Evolutionary conservation across 2,797 vertebrate species (phyloP), one percentile per base, ranked within the genome.

Genomic region (Hydrophis major): DNA sequence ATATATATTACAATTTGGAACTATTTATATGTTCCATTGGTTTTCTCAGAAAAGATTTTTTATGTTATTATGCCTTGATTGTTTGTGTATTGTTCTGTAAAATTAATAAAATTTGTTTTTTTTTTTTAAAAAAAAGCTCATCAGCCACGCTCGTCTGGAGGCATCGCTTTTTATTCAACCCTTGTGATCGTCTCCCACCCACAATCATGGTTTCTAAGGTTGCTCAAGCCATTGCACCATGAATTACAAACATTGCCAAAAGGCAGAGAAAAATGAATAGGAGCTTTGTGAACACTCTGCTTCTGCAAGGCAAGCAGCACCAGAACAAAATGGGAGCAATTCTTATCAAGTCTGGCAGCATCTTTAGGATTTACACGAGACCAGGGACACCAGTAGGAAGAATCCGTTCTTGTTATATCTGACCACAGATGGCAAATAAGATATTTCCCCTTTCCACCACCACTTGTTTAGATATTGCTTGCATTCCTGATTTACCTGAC

Each of bases 401-500:
- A 25, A 89, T 13, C 28, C 22, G 55, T 18, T 18, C 7, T 5
- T 18, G 20, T 53, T 10, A 69, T 6, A 2, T 1, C 2, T 5
- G 53, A 74, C 14, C 56, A 42, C 12, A 37, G 4, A 78, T 4
- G 50, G 32, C 56, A 53, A 42, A 47, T 7, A 56, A 56, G 25
- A 4, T 28, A 14, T 42, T 83, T 47, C 37, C 74, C 10, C 4
- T 8, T 47, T 47, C 20, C 20, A 25, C 20, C 74, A 42, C 20
- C 37, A 83, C 10, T 22, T 11, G 6, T 16, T 32, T 22, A 56
- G 4, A 4, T 0, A 22, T 1, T 47, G 47, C 2, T 37, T 59
- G 50, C 28, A 20, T 20, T 56, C 47, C 6, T 27, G 57, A 59
- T 83, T 56, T 93, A 98, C 98, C 96, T 18, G 96, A 95, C 88